Evolutionary conservation across 2,113 vertebrate species (phyloP), one percentile per base, ranked within the genome.

Genomic region (Penelope pileata): DNA sequence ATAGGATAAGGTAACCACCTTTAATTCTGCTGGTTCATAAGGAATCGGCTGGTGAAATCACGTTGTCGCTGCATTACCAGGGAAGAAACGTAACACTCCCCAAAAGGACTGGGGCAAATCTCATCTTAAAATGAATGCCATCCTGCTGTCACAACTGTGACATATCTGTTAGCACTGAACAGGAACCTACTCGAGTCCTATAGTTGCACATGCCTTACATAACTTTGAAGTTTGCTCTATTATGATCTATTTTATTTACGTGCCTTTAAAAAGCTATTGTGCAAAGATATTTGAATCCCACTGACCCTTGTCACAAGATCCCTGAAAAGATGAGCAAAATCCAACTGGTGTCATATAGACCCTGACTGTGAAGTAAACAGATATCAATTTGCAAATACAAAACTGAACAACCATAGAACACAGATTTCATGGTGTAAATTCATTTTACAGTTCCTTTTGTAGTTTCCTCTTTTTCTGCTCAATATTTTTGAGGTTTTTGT

Each of bases 201-300:
- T 3, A 36, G 72, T 32, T 36, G 50, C 54, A 78, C 16, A 85
- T 83, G n/a, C 30, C 80, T 83, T 89, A 75, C 30, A 58, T 0
- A 77, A 23, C 73, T 79, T 29, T 45, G 48, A 88, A 66, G 17
- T 0, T 0, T 8, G 5, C 26, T 78, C 29, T 45, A 21, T 32
- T 84, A 58, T 7, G 8, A 91, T 80, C 85, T 90, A 72, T 80
- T 80, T 91, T 54, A 53, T 29, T 53, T 53, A 53, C 26, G 16
- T 47, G 72, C 26, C 38, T 47, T 15, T 40, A 69, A 40, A 88
- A 68, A 63, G 48, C 26, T 60, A 34, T 8, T 56, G 24, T 54
- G 38, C 30, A 88, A 70, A 74, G 40, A 43, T 32, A 50, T 18
- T 4, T 50, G 43, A 86, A 88, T 54, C 16, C 30, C 51, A 70